Base-by-base conservation (phyloP, 2,113 vertebrate genomes). In the Neodontobutis hainanensis region DNA sequence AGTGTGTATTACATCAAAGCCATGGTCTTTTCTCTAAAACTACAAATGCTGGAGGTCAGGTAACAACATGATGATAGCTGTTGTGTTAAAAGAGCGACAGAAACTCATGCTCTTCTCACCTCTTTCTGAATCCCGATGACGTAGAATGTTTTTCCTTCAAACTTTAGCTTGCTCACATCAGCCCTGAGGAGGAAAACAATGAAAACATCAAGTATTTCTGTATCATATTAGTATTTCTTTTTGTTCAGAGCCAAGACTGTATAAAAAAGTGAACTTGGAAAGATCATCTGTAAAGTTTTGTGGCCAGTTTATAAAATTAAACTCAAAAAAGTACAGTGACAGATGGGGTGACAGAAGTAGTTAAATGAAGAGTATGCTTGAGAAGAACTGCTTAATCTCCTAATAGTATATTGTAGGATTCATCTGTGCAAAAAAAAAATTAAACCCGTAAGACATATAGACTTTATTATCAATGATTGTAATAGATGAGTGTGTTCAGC, bases 111-210 rank as follows among this genome's bases (percentile, higher is more conserved):
- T 0, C 8, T 14, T 15, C 93, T 88, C 81, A 98, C 97, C 95
- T 98, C 97, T 61, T 96, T 97, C 85, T 98, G 97, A 81, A 95
- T 84, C 79, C 95, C 96, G 79, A 97, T 95, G 74, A 97, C 95
- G 83, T 96, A 95, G 91, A 99, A 98, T 4, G 95, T 99, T 93
- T 99, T 99, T 68, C 97, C 97, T 90, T 99, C 97, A 82, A 96
- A 99, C 90, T 97, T 99, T 88, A 98, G 90, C 85, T 98, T 99
- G 92, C 93, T 98, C 80, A 99, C 96, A 86, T 99, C 97, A 49
- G 86, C 85, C 97, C 97, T 99, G 87, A 52, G 91, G 88, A 73
- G 36, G 63, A 40, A 1, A 42, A 65, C 7, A 34, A 11, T 32
- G 35, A 11, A 32, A 32, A 36, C 52, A 7, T 38, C 27, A 16